A percentile compares a stretch with the other conserved stretches of the same genome.
Conservation (phyloP, 1,140 invertebrate species). For the Musca vetustissima region DNA sequence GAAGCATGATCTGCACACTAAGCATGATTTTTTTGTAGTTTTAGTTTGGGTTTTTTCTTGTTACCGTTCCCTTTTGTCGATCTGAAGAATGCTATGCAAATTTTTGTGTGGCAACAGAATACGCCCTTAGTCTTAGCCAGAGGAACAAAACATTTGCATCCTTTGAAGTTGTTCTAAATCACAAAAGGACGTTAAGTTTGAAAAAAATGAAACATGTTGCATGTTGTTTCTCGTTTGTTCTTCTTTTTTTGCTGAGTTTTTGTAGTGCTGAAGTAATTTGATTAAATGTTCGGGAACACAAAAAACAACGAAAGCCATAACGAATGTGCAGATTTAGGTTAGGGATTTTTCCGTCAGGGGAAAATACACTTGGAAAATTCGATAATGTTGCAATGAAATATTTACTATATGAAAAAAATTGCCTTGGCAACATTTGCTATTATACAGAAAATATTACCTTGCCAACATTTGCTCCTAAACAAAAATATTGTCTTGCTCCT, state of each 20-base stretch:
- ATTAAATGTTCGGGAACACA: conserved; percentile 2
- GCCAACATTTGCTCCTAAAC: no score
- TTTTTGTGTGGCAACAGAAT: neutral
- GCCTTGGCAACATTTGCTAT: no score
- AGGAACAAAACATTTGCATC: neutral
- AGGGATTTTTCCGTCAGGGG: no score
- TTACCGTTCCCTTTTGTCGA: neutral
- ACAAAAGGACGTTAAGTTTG: neutral
- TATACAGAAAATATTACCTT: no score
- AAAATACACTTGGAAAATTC: no score
- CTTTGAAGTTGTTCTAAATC: conserved; percentile 10
- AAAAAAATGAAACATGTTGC: conserved; percentile 16
- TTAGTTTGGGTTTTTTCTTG: neutral
- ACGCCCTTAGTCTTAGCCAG: neutral
- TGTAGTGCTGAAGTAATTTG: conserved; percentile 14
- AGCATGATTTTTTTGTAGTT: conserved; percentile 1
- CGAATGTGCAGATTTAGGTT: conserved; percentile 9
- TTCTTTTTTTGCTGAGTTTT: neutral
- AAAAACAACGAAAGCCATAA: neutral
- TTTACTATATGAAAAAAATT: no score
- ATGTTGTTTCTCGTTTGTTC: neutral
- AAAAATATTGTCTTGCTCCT: no score
- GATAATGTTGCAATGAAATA: no score
- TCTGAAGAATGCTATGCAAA: conserved; percentile 20
- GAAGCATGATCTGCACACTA: neutral